These are phyloP conservation scores for Wiebesia pumilae DNA, from an alignment of 1,140 invertebrate species.

Conservation along the genomic window DNA sequence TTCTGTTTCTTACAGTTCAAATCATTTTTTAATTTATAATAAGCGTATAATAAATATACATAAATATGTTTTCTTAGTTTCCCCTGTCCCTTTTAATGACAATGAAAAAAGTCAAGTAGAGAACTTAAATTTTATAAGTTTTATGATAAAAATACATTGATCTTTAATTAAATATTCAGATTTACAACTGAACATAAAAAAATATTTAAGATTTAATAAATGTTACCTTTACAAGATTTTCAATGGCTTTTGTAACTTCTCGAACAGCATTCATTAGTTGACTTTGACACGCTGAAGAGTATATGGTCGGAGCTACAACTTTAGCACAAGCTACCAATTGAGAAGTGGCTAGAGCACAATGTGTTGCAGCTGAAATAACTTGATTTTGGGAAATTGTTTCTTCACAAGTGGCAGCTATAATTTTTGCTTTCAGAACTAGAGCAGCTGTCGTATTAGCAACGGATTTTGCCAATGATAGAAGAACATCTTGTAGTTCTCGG, in stretches of 20 bases:
- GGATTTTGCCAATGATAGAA: constrained; percentile 93
- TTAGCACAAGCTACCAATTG: constrained; percentile 98
- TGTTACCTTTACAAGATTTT: constrained; percentile 82
- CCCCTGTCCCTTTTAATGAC: too few species aligned
- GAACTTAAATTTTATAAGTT: too few species aligned
- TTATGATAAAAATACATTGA: too few species aligned
- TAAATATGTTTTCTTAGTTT: too few species aligned
- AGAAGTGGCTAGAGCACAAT: constrained; percentile 97
- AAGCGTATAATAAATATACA: too few species aligned
- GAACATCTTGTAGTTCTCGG: constrained; percentile 88
- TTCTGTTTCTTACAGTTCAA: too few species aligned
- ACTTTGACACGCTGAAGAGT: constrained; percentile 94
- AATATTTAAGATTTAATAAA: too few species aligned
- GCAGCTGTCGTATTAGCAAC: constrained; percentile 98
- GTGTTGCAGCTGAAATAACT: constrained; percentile 95
- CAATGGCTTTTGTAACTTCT: constrained; percentile 94
- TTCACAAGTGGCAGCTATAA: constrained; percentile 90
- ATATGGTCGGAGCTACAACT: constrained; percentile 89
- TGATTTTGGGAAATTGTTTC: constrained; percentile 85
- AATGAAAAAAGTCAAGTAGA: too few species aligned
- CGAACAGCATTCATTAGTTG: constrained; percentile 94
- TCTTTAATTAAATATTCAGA: too few species aligned
- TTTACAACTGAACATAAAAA: too few species aligned
- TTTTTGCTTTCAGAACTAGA: constrained; percentile 95
- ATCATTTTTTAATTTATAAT: too few species aligned